Evolutionary conservation across 2,888 invertebrate genomes (phyloP).

Genomic region (Capitulum mitella): DNA sequence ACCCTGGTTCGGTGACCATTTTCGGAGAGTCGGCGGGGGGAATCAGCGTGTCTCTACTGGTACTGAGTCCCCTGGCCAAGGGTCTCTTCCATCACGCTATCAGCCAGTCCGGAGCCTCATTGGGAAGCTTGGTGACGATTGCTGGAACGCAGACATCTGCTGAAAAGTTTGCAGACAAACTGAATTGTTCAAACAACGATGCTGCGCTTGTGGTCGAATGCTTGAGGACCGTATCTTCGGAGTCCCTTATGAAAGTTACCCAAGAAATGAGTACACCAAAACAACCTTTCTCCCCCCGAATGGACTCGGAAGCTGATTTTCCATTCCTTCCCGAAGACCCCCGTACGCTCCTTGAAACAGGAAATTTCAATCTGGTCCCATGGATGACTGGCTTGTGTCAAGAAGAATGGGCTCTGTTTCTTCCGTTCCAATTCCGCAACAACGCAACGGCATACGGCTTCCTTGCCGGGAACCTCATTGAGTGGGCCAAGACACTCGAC

Average conservation of each 20-base stretch:
- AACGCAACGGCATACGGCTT: background rate
- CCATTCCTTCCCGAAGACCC: background rate
- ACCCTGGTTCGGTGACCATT: constrained; percentile 37
- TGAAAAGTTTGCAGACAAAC: background rate
- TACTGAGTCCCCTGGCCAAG: too few relatives aligned
- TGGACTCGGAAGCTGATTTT: background rate
- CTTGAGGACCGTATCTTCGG: background rate
- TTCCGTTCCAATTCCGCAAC: background rate
- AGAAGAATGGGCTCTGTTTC: background rate
- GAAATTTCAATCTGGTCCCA: background rate
- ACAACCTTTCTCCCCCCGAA: background rate
- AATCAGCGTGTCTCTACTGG: constrained; percentile 33
- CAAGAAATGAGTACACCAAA: background rate
- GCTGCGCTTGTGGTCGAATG: background rate
- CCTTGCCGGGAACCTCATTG: background rate
- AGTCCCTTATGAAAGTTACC: background rate
- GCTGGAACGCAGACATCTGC: background rate
- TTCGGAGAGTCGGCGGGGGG: constrained; percentile 37
- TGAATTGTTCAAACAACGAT: background rate
- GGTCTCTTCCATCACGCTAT: constrained; percentile 7
- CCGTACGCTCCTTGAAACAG: background rate
- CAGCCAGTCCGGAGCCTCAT: background rate
- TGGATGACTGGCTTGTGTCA: background rate
- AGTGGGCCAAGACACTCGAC: background rate
- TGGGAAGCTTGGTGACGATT: background rate